Conservation (phyloP, 2,888 invertebrate genomes). For the Macaria liturata region DNA sequence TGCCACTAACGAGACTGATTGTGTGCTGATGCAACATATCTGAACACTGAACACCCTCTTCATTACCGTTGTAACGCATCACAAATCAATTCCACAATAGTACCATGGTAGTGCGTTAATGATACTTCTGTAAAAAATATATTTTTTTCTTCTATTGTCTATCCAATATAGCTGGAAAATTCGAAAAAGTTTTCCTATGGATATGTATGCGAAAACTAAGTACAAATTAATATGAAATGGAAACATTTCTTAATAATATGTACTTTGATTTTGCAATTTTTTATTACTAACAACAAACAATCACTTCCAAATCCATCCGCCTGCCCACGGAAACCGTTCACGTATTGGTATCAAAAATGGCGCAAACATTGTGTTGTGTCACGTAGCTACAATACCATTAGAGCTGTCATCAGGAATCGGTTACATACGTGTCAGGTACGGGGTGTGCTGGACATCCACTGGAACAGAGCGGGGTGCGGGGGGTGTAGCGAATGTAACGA, state of each 20-base stretch:
- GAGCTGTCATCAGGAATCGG: slow-evolving; percentile 70
- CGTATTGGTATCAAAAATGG: slow-evolving; percentile 8
- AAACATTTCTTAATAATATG: too few species aligned
- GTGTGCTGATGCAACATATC: slow-evolving; percentile 62
- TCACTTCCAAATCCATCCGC: background rate
- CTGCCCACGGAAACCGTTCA: too few species aligned
- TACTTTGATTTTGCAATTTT: background rate
- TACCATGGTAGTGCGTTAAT: too few species aligned
- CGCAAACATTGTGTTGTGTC: slow-evolving; percentile 23
- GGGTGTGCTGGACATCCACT: too few species aligned
- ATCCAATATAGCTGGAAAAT: too few species aligned
- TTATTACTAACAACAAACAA: background rate
- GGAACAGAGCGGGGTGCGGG: too few species aligned
- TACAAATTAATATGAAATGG: too few species aligned
- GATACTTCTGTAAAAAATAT: too few species aligned
- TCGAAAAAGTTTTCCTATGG: too few species aligned
- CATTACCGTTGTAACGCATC: slow-evolving; percentile 27
- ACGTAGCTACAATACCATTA: slow-evolving; percentile 66
- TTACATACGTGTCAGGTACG: slow-evolving; percentile 60
- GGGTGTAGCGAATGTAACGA: too few species aligned
- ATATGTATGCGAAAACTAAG: too few species aligned
- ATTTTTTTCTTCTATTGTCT: too few species aligned
- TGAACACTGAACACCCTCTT: slow-evolving; percentile 29
- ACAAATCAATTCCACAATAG: background rate
- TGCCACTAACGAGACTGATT: slow-evolving; percentile 63